Conservation (phyloP, 1,140 invertebrate species). For the Sitophilus oryzae region DNA sequence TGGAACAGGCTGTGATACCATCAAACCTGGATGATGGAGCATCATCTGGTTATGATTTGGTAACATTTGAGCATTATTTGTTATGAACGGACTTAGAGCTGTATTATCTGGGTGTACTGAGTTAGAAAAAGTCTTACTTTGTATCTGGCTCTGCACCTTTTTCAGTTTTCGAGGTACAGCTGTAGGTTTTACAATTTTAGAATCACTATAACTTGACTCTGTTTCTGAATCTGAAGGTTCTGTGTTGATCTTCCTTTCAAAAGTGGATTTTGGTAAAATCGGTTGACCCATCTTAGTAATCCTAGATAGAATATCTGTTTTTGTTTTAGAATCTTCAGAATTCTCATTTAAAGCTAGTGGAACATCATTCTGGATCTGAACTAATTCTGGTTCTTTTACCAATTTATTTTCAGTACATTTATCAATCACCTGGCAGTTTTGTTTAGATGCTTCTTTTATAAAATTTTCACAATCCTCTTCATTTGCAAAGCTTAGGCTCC, state of each 20-base stretch:
- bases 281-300: constrained; percentile 21
- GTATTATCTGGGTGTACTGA: neutral
- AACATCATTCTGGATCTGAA: neutral
- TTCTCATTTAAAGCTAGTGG: neutral
- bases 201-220: constrained; percentile 16
- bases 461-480: constrained; percentile 7
- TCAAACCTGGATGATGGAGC: neutral
- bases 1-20: constrained; percentile 8
- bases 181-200: constrained; percentile 2
- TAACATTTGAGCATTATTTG: constrained; percentile 10
- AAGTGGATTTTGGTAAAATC: constrained; percentile 10
- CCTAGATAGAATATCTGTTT: constrained; percentile 13
- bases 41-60: neutral
- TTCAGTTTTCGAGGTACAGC: constrained; percentile 13
- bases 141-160: constrained; percentile 2
- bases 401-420: no score
- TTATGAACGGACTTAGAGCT: neutral
- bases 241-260: constrained; percentile 9
- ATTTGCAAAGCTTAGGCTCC: constrained; percentile 16
- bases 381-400: neutral
- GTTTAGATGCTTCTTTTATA: constrained; percentile 2
- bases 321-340: constrained; percentile 1
- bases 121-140: neutral
- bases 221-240: constrained; percentile 15
- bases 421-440: no score